Evolutionary conservation across 2,888 invertebrate genomes (phyloP).

Genomic region (Mythimna loreyi): DNA sequence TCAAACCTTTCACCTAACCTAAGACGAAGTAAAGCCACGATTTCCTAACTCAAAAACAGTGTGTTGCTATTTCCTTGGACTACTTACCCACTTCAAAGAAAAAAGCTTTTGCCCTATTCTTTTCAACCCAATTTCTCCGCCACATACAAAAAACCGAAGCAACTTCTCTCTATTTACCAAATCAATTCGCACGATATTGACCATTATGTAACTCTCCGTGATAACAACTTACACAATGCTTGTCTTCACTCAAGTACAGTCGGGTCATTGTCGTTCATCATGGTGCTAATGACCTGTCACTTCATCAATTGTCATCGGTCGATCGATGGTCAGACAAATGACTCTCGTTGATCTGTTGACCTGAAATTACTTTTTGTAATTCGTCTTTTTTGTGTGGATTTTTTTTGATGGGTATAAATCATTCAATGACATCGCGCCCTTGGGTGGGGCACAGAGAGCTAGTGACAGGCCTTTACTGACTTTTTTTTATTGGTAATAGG

Average conservation of each 20-base stretch:
- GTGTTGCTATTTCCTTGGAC: no score
- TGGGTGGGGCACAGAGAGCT: no score
- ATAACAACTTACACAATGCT: slow-evolving; percentile 12
- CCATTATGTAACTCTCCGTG: slow-evolving; percentile 3
- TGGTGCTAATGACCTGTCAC: slow-evolving; percentile 17
- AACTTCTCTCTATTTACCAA: background rate
- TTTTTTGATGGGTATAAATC: no score
- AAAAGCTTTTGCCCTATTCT: background rate
- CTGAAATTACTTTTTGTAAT: background rate
- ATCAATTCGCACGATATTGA: slow-evolving; percentile 4
- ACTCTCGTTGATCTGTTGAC: slow-evolving; percentile 12
- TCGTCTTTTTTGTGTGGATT: no score
- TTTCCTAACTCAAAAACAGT: no score
- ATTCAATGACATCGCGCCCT: no score
- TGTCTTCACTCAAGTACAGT: slow-evolving; percentile 15
- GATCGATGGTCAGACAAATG: slow-evolving; percentile 13
- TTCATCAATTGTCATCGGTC: slow-evolving; percentile 16
- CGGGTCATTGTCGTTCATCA: slow-evolving; percentile 35
- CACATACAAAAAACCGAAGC: background rate
- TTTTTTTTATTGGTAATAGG: no score
- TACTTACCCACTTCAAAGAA: no score
- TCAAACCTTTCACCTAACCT: no score
- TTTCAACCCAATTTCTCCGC: background rate
- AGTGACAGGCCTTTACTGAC: no score
- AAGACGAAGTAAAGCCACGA: no score